Percentiles rank a stretch among this genome's conserved stretches.
These are phyloP conservation scores for Pseudochirops corinnae DNA, from an alignment of 2,797 vertebrate species.

Conservation along the genomic window DNA sequence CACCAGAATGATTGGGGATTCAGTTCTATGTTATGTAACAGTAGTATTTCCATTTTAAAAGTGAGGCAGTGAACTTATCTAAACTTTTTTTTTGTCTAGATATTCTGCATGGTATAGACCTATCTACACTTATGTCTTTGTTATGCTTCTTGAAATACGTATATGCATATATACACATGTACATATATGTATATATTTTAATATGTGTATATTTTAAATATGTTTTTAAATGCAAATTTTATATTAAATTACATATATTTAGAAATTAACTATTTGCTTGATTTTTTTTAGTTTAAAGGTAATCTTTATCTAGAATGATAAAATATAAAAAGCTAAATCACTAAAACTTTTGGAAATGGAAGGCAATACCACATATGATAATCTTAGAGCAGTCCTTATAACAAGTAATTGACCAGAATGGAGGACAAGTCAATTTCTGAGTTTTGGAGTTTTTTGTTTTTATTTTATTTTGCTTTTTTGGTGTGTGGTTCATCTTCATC, in stretches of 20 bases:
- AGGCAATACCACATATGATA: background rate
- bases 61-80: background rate
- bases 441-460: background rate
- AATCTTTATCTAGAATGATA: constrained; percentile 13
- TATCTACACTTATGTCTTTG: background rate
- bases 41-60: background rate
- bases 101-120: background rate
- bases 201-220: background rate
- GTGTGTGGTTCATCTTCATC: background rate
- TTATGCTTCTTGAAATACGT: background rate
- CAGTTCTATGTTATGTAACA: background rate
- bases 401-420: background rate
- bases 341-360: constrained; percentile 44
- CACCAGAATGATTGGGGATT: background rate
- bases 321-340: background rate
- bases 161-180: background rate
- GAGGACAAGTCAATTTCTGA: background rate
- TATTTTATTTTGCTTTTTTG: background rate
- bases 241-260: background rate
- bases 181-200: background rate
- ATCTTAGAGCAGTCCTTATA: background rate
- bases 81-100: background rate
- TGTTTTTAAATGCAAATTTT: background rate
- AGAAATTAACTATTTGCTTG: background rate
- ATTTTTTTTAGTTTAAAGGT: constrained; percentile 35